Evolutionary conservation across 2,113 vertebrate genomes (phyloP).

Genomic region (Bombycilla garrulus): DNA sequence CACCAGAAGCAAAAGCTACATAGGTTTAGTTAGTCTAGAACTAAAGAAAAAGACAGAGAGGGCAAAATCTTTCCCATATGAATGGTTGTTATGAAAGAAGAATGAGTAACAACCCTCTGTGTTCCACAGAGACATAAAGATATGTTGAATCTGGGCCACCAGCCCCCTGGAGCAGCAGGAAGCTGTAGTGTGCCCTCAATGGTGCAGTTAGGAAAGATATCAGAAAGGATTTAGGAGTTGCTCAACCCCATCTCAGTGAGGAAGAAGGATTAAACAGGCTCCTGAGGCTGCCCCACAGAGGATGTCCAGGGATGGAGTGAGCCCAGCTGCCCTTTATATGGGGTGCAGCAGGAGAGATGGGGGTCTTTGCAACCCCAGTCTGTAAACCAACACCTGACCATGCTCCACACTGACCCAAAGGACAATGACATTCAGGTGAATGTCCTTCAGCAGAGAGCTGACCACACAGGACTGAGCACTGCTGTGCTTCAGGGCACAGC

Average conservation of each 20-base stretch:
- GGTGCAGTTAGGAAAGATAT: background rate
- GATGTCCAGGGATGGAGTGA: background rate
- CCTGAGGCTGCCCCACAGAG: background rate
- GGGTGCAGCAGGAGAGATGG: background rate
- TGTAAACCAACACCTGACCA: background rate
- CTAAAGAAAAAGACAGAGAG: background rate
- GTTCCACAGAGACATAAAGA: background rate
- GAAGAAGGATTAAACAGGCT: background rate
- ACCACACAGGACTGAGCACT: rapidly evolving
- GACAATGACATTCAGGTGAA: rapidly evolving
- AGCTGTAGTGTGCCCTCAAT: background rate
- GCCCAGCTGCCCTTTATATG: background rate
- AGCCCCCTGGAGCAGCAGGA: background rate
- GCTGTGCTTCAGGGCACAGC: background rate
- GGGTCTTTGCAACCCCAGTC: background rate
- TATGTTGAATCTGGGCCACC: background rate
- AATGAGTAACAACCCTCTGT: background rate
- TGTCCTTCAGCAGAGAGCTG: background rate
- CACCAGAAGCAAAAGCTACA: background rate
- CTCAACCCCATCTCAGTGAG: background rate
- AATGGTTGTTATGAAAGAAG: background rate
- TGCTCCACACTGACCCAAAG: background rate
- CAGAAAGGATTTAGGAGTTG: background rate
- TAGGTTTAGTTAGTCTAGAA: background rate
- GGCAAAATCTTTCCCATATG: background rate